Evolutionary conservation across 2,888 invertebrate genomes (phyloP), one percentile per base, ranked within the genome.

Genomic region (Eupsilia transversa): DNA sequence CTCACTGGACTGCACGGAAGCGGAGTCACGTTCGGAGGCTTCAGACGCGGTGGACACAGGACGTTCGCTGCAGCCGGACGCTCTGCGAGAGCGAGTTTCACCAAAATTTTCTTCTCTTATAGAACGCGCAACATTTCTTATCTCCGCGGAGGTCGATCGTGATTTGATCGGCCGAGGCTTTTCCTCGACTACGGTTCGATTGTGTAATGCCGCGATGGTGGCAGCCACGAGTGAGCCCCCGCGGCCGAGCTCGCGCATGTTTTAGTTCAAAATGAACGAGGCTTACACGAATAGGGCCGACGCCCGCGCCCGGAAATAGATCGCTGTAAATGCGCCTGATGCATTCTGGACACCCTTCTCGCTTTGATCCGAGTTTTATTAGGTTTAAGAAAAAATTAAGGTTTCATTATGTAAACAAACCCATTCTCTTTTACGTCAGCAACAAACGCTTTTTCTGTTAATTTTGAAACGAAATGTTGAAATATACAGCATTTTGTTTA

Each of bases 171-270:
- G 81, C n/a, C 91, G 93, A 87, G 90, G 86, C 90, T 95, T 95
- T 81, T 92, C 93, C 85, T 94, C 94, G 87, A 89, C 92, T 83
- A 92, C 91, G 85, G 93, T 90, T 79, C 95, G 95, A 90, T 94
- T 94, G 94, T 95, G 94, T 88, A 95, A 92, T 87, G 94, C 94
- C 86, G 95, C 96, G 90, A 95, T 95, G 91, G 95, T 95, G 91
- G 97, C 97, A 79, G 97, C 97, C 81, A 97, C 97, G 84, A 97
- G 95, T 90, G 97, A 96, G 92, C 96, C 96, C 92, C 94, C 96
- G 92, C 96, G 96, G 94, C 96, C 94, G 94, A 94, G 93, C 95
- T 96, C 96, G 88, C 96, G 96, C 96, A 96, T 96, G 95, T 95
- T 95, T 94, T 94, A 93, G 90, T 94, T 92, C 93, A 93, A 94